Conservation (phyloP, 1,140 invertebrate species). For the Popillia japonica region DNA sequence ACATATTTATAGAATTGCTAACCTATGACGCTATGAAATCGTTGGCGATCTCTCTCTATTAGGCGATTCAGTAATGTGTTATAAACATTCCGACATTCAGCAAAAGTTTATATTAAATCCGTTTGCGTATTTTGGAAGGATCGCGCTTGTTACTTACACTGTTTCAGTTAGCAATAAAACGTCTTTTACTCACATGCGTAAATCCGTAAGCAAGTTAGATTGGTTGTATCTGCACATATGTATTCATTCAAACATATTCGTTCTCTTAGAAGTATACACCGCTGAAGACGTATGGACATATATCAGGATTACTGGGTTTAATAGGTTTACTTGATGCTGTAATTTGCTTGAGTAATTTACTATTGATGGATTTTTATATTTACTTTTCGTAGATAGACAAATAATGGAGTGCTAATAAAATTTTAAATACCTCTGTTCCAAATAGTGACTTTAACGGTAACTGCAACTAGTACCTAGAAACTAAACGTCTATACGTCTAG, state of each 20-base stretch:
- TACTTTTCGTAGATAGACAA: neutral
- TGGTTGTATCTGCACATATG: neutral
- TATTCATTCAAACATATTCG: neutral
- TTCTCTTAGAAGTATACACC: neutral
- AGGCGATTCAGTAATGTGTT: neutral
- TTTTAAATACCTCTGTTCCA: neutral
- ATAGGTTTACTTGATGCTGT: neutral
- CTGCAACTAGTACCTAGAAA: neutral
- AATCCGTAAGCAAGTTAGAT: neutral
- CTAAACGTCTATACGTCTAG: neutral
- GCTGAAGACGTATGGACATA: neutral
- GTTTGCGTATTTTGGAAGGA: neutral
- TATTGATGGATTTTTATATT: conserved; percentile 1
- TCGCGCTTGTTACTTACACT: neutral
- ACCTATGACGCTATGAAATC: conserved; percentile 16
- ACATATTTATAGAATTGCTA: conserved; percentile 25
- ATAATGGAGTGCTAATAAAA: neutral
- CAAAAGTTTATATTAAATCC: neutral
- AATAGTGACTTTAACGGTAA: neutral
- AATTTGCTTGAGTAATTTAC: conserved; percentile 10
- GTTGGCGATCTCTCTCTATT: neutral
- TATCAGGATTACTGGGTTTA: neutral
- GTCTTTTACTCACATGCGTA: neutral
- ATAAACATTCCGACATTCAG: neutral
- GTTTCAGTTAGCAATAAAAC: neutral